phyloP scores from a whole-genome alignment of 2,113 vertebrate species.

The Charina bottae region DNA sequence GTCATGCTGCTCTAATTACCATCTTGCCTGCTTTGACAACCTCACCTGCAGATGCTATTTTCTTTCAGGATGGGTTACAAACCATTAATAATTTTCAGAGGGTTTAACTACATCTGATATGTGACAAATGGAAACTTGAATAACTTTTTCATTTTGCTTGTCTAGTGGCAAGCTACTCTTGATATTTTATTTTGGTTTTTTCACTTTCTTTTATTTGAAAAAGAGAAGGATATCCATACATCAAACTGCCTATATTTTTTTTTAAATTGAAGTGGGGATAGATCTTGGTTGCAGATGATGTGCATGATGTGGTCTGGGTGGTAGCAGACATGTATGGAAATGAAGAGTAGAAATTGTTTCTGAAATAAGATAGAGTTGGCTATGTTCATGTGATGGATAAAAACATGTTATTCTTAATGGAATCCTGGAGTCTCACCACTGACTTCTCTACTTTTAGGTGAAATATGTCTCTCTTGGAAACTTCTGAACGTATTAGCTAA shows the following conservation, averaged over 20 bases:
- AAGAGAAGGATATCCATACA: neutral
- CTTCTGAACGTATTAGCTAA: neutral
- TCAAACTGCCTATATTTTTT: neutral
- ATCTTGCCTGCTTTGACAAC: neutral
- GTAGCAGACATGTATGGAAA: neutral
- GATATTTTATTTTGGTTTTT: neutral
- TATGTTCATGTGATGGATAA: neutral
- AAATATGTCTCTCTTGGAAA: neutral
- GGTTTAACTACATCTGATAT: neutral
- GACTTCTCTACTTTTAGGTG: neutral
- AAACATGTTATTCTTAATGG: neutral
- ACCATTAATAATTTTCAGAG: neutral
- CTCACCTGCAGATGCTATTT: neutral
- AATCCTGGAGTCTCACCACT: neutral
- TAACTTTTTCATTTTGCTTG: neutral
- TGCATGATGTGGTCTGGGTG: neutral
- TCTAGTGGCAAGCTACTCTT: neutral
- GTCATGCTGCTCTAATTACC: neutral
- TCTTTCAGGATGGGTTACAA: neutral
- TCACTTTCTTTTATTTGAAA: neutral
- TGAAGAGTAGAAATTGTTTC: neutral
- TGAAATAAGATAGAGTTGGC: neutral
- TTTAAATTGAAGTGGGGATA: neutral
- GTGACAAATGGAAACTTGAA: neutral
- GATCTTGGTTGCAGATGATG: neutral